A percentile compares a stretch with the other conserved stretches of the same genome.
Evolutionary conservation across 2,888 invertebrate species (phyloP).

Genomic region (Chrysomela aeneicollis): DNA sequence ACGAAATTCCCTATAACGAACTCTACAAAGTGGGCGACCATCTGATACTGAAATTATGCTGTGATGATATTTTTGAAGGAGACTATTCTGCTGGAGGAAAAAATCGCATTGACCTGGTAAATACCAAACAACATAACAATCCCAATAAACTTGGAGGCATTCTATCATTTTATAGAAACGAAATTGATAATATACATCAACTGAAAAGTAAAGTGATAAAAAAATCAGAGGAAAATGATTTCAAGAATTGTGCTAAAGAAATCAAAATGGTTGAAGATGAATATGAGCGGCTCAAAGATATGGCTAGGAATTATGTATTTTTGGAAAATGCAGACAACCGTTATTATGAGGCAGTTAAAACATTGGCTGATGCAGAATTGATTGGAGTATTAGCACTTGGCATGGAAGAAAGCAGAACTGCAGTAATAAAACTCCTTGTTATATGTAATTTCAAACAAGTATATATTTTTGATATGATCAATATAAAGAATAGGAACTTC

Average conservation of each 20-base stretch:
- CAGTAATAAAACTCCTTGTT: constrained; percentile 33
- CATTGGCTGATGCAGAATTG: constrained; percentile 39
- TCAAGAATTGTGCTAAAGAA: constrained; percentile 15
- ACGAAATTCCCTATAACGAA: constrained; percentile 30
- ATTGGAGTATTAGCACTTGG: constrained; percentile 41
- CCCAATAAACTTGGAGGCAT: constrained; percentile 35
- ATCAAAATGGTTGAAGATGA: constrained; percentile 42
- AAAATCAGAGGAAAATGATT: constrained; percentile 16
- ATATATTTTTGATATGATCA: constrained; percentile 41
- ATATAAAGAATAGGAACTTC: constrained; percentile 35
- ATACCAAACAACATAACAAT: constrained; percentile 42
- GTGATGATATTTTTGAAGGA: constrained; percentile 43
- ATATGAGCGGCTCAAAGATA: constrained; percentile 41
- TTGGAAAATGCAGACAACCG: constrained; percentile 41
- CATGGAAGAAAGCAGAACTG: constrained; percentile 35
- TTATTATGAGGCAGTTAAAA: constrained; percentile 42
- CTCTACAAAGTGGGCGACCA: constrained; percentile 36
- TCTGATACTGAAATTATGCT: constrained; percentile 39
- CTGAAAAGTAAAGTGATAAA: constrained; percentile 29
- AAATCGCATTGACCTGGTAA: constrained; percentile 37
- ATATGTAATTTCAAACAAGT: constrained; percentile 43
- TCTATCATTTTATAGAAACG: constrained; percentile 41
- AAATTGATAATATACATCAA: constrained; percentile 37
- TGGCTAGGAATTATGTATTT: constrained; percentile 37
- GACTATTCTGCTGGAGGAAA: constrained; percentile 39